A percentile compares a stretch with the other conserved stretches of the same genome.
These are phyloP conservation scores for Lepus timidus DNA, from an alignment of 2,113 vertebrate genomes.

Conservation along the genomic window DNA sequence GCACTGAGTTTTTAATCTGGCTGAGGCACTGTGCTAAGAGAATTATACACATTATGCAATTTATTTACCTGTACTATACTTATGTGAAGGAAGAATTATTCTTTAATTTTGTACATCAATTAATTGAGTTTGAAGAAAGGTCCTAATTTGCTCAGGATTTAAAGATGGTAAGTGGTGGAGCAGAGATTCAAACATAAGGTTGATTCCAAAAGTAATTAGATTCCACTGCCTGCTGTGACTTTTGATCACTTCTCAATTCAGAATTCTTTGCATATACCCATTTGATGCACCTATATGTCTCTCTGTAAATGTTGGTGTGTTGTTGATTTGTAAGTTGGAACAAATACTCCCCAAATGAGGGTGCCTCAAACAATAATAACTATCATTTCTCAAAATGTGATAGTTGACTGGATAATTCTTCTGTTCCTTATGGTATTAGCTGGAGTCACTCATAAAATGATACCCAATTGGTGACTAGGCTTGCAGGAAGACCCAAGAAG, in stretches of 20 bases:
- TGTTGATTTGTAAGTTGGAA: conserved; percentile 12
- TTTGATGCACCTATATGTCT: background rate
- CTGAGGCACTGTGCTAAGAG: background rate
- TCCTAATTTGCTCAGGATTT: background rate
- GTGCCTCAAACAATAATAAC: background rate
- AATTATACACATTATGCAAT: background rate
- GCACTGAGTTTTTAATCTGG: conserved; percentile 15
- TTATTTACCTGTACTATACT: background rate
- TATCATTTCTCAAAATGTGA: background rate
- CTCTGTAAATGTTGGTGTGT: background rate
- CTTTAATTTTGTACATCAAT: background rate
- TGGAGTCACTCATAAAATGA: background rate
- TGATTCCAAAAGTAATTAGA: background rate
- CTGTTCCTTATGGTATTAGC: background rate
- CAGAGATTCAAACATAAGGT: background rate
- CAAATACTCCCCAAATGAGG: background rate
- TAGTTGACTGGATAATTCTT: background rate
- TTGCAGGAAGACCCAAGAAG: background rate
- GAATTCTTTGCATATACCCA: background rate
- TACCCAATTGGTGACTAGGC: background rate
- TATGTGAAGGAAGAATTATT: background rate
- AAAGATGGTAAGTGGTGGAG: background rate
- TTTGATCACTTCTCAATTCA: background rate
- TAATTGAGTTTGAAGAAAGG: conserved; percentile 16
- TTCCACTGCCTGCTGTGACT: background rate